phyloP scores from a whole-genome alignment of 1,140 invertebrate species.

The Oscheius sp. region DNA sequence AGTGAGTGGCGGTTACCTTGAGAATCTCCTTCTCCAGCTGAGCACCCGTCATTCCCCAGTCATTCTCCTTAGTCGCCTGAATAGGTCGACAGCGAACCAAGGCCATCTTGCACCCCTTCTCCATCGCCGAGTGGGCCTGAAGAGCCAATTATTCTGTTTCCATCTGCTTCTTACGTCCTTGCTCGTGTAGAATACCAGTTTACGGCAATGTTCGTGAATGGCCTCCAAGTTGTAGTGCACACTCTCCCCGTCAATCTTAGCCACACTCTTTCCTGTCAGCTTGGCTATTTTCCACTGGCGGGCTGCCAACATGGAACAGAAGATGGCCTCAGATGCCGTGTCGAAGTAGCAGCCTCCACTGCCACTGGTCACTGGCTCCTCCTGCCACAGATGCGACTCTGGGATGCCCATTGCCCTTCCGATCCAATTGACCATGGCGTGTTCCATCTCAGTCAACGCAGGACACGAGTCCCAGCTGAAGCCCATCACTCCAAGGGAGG shows the following conservation, averaged over 20 bases:
- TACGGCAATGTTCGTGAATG: neutral
- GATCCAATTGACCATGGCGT: slow-evolving; percentile 26
- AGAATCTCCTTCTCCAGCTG: neutral
- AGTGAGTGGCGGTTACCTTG: neutral
- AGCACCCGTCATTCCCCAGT: slow-evolving; percentile 3
- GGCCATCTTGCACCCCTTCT: slow-evolving; percentile 33
- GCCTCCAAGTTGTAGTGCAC: neutral
- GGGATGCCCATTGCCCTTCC: slow-evolving; percentile 30
- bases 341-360: neutral
- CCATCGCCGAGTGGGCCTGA: slow-evolving; percentile 25
- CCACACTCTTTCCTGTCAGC: neutral
- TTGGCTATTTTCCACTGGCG: neutral
- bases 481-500: slow-evolving; percentile 15
- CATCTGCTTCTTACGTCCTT: no score
- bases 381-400: slow-evolving; percentile 19
- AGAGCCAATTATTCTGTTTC: no score
- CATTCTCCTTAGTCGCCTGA: neutral
- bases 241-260: neutral
- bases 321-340: slow-evolving; percentile 25
- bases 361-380: neutral
- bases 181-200: slow-evolving; percentile 9
- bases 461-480: slow-evolving; percentile 33
- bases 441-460: slow-evolving; percentile 18
- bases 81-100: slow-evolving; percentile 11
- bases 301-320: slow-evolving; percentile 15